Percentiles rank a stretch among this genome's conserved stretches.
Conservation (phyloP, 1,140 invertebrate species). For the Oreohelix idahoensis region DNA sequence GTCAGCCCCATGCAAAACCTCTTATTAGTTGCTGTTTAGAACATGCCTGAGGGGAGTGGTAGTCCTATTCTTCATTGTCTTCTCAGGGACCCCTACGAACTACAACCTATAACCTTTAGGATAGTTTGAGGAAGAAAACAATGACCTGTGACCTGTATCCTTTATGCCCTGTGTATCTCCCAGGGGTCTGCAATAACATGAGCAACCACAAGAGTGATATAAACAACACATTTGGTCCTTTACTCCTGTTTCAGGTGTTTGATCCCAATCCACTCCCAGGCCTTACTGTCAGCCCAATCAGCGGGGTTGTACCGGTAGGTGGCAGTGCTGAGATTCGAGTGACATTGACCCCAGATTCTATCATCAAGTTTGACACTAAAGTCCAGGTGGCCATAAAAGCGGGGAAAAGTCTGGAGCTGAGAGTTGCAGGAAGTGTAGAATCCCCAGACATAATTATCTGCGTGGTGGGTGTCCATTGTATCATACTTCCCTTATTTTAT, state of each 20-base stretch:
- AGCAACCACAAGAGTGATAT: background rate
- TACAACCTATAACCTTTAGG: too few relatives aligned
- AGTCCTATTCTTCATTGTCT: too few relatives aligned
- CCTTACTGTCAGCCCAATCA: conserved; percentile 64
- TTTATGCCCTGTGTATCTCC: too few relatives aligned
- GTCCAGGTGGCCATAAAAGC: conserved; percentile 69
- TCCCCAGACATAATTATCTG: conserved; percentile 71
- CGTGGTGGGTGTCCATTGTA: conserved; percentile 53
- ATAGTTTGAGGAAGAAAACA: too few relatives aligned
- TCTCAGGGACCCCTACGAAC: too few relatives aligned
- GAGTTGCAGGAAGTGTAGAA: conserved; percentile 71
- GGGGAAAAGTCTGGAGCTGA: conserved; percentile 66
- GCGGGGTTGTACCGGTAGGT: conserved; percentile 71
- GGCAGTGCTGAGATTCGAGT: conserved; percentile 67
- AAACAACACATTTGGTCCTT: background rate
- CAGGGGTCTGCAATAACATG: too few relatives aligned
- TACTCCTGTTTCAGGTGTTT: conserved; percentile 59
- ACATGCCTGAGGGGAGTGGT: too few relatives aligned
- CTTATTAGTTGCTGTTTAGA: too few relatives aligned
- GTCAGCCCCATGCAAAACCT: too few relatives aligned
- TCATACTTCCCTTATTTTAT: background rate
- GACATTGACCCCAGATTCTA: conserved; percentile 65
- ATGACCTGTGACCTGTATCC: too few relatives aligned
- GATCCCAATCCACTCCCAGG: conserved; percentile 72
- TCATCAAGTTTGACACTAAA: conserved; percentile 73